Percentiles rank a stretch among this genome's conserved stretches.
These are phyloP conservation scores for Watersipora subatra DNA, from an alignment of 1,140 invertebrate species.

Conservation along the genomic window DNA sequence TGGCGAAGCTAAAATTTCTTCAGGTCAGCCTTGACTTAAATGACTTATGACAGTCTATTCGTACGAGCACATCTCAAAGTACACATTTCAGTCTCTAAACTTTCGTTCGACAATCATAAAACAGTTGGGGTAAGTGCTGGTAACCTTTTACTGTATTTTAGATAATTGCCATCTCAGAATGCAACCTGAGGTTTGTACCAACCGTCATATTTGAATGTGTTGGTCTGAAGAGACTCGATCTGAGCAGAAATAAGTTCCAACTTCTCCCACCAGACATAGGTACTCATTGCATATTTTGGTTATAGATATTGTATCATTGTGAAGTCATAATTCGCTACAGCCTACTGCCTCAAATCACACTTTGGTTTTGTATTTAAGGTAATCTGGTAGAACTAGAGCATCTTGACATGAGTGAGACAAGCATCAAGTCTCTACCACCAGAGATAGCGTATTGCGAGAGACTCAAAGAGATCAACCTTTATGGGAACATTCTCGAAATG, in stretches of 20 bases:
- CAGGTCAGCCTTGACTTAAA: constrained; percentile 12
- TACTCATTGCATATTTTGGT: background rate
- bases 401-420: constrained; percentile 35
- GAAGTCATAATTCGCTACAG: no score
- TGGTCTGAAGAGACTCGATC: constrained; percentile 23
- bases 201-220: constrained; percentile 29
- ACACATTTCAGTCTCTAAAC: no score
- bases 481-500: constrained; percentile 37
- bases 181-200: constrained; percentile 35
- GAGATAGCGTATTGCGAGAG: constrained; percentile 39
- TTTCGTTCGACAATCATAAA: no score
- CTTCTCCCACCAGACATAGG: constrained; percentile 32
- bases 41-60: background rate
- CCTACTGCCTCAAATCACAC: background rate
- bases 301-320: no score
- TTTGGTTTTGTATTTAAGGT: constrained; percentile 5
- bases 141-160: background rate
- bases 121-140: no score
- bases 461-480: constrained; percentile 32
- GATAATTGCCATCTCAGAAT: constrained; percentile 31
- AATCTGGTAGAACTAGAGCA: constrained; percentile 26
- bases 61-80: background rate
- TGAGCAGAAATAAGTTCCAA: constrained; percentile 36
- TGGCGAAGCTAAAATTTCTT: constrained; percentile 23
- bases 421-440: constrained; percentile 32